A percentile compares a stretch with the other conserved stretches of the same genome.
phyloP scores from a whole-genome alignment of 64 coral and sea anemone genomes.

The Platygyra sinensis region DNA sequence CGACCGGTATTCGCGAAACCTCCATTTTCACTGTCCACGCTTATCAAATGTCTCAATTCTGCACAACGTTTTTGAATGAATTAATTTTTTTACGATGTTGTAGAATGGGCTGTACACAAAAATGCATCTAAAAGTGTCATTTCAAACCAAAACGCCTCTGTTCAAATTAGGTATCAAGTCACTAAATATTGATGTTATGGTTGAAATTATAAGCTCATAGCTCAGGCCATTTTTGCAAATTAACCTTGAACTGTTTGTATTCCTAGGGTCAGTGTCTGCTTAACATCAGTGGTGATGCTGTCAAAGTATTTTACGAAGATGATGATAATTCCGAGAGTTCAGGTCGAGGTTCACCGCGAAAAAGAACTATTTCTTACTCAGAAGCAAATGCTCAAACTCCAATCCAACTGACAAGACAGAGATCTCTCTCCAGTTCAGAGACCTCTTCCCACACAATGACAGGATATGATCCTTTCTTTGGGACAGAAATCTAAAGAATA shows the following conservation, averaged over 20 bases:
- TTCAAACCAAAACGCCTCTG: too few relatives aligned
- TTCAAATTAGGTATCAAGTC: too few relatives aligned
- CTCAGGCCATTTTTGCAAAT: background rate
- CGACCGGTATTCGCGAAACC: too few relatives aligned
- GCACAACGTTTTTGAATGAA: too few relatives aligned
- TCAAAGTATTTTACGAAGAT: conserved; percentile 77
- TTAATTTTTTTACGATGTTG: too few relatives aligned
- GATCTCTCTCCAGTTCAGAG: conserved; percentile 66
- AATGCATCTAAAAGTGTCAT: too few relatives aligned
- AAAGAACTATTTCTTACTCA: conserved; percentile 58
- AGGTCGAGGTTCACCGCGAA: conserved; percentile 50
- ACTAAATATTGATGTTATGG: too few relatives aligned
- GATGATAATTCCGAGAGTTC: conserved; percentile 57
- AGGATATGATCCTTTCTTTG: background rate
- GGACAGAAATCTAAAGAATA: conserved; percentile 16
- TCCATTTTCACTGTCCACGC: too few relatives aligned
- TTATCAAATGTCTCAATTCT: too few relatives aligned
- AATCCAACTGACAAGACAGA: conserved; percentile 49
- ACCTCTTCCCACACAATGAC: background rate
- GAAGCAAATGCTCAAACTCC: conserved; percentile 48
- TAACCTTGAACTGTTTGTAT: background rate
- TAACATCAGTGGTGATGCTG: conserved; percentile 89
- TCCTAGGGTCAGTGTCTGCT: conserved; percentile 87
- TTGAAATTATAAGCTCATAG: background rate
- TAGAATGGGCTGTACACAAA: too few relatives aligned